A percentile compares a stretch with the other conserved stretches of the same genome.
These are phyloP conservation scores for Drepanosiphum platanoidis DNA, from an alignment of 2,888 invertebrate species.

Conservation along the genomic window DNA sequence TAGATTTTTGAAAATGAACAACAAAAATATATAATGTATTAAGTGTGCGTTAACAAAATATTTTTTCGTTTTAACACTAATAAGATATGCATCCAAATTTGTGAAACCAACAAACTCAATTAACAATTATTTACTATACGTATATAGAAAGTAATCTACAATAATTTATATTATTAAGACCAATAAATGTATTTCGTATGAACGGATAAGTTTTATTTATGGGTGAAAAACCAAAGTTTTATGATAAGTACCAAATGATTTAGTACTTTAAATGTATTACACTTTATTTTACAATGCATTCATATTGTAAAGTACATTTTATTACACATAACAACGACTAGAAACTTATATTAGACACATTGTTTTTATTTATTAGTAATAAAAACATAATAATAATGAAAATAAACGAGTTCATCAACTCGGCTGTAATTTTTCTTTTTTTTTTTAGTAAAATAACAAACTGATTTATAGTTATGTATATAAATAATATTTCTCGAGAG, in stretches of 20 bases:
- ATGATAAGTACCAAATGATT: neutral
- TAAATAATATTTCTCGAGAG: slow-evolving; percentile 30
- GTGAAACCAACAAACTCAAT: slow-evolving; percentile 21
- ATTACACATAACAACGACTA: slow-evolving; percentile 54
- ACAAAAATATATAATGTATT: slow-evolving; percentile 10
- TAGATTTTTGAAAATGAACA: neutral
- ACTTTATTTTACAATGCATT: slow-evolving; percentile 29
- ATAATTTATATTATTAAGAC: neutral
- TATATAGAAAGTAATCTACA: neutral
- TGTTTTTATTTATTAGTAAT: slow-evolving; percentile 3
- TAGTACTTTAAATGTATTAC: neutral
- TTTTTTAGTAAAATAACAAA: slow-evolving; percentile 25
- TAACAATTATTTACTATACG: neutral
- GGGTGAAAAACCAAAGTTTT: neutral
- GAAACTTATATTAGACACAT: slow-evolving; percentile 41
- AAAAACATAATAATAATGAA: slow-evolving; percentile 22
- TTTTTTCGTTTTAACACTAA: slow-evolving; percentile 5
- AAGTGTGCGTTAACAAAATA: neutral
- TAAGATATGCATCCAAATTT: slow-evolving; percentile 46
- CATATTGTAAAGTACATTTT: slow-evolving; percentile 29
- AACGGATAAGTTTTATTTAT: slow-evolving; percentile 14
- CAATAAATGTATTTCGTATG: neutral
- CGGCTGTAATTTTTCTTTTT: slow-evolving; percentile 4
- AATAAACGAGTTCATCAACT: slow-evolving; percentile 23
- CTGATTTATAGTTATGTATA: slow-evolving; percentile 20